These are phyloP conservation scores for Margarornis squamiger DNA, from an alignment of 2,797 vertebrate genomes.

Conservation along the genomic window DNA sequence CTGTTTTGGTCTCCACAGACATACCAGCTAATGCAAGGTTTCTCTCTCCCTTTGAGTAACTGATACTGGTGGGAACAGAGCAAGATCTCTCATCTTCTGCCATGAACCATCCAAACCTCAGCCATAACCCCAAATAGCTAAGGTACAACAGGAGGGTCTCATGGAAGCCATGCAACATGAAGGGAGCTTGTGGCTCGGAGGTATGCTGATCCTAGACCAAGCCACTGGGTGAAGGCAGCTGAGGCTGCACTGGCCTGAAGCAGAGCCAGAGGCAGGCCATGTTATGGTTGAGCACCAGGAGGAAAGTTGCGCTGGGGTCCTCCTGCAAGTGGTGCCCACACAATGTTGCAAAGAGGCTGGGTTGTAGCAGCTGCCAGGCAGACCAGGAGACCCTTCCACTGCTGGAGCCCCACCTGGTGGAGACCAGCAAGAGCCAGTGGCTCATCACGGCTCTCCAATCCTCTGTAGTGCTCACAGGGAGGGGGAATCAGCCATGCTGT, in stretches of 20 bases:
- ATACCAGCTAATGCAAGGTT: accelerated
- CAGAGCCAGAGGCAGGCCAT: not conserved
- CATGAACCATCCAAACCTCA: not conserved
- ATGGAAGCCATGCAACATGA: not conserved
- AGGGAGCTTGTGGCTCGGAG: not conserved
- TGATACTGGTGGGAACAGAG: accelerated
- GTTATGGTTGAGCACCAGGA: not conserved
- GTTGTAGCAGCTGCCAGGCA: not conserved
- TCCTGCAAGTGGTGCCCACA: not conserved
- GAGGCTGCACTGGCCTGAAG: not conserved
- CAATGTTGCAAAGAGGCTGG: accelerated
- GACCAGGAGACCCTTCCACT: not conserved
- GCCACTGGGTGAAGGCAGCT: not conserved
- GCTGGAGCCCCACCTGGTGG: not conserved
- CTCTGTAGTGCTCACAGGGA: not conserved
- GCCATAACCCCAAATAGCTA: not conserved
- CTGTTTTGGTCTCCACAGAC: not conserved
- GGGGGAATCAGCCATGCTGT: accelerated
- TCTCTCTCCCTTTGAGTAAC: not conserved
- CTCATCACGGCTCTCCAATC: not conserved
- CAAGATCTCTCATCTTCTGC: not conserved
- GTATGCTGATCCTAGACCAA: not conserved
- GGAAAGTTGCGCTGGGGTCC: not conserved
- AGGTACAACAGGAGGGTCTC: not conserved
- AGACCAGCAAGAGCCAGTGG: not conserved